Evolutionary conservation across 2,797 vertebrate genomes (phyloP), one percentile per base, ranked within the genome.

Genomic region (Decapterus maruadsi): DNA sequence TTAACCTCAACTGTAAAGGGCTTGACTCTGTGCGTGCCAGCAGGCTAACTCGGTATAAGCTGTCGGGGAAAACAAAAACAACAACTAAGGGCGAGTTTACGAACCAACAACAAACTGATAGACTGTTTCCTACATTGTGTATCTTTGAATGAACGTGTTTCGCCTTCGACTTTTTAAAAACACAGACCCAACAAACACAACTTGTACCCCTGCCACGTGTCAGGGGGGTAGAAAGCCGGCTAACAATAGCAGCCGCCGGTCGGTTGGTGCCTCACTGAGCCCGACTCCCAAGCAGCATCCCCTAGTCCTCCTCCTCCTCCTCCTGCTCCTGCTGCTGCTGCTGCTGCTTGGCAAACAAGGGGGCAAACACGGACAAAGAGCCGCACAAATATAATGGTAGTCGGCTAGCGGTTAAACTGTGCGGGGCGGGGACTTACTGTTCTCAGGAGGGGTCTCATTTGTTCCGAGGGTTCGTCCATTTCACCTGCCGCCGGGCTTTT

Each of bases 361-460:
- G 59, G 59, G 76, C 73, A 78, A 66, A 80, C 45, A 68, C 55
- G 73, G 80, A 88, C 87, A 92, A 90, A 87, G 89, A 86, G 51
- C 45, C 42, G 0, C 1, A 53, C 53, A 42, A 9, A 56, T 4
- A 51, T 40, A 56, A 62, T 34, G 55, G 46, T 26, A 26, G 69
- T 26, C 20, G 69, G 31, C 29, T n/a, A 53, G 11, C 56, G 17
- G 40, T 70, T 54, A 19, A 26, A 12, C 69, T 8, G 84, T 17
- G n/a, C 3, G 2, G 50, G 57, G 58, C 34, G 72, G 66, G 63
- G 82, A 92, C 94, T 92, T 60, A 94, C 94, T 38, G 90, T 77
- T 82, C 90, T 90, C 79, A 94, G 67, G 12, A 95, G 93, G 54
- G 93, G 94, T 38, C 75, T 87, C 89, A 89, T 91, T 85, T 94